Evolutionary conservation across 2,888 invertebrate genomes (phyloP), one percentile per base, ranked within the genome.

Genomic region (Dorcus hopei): DNA sequence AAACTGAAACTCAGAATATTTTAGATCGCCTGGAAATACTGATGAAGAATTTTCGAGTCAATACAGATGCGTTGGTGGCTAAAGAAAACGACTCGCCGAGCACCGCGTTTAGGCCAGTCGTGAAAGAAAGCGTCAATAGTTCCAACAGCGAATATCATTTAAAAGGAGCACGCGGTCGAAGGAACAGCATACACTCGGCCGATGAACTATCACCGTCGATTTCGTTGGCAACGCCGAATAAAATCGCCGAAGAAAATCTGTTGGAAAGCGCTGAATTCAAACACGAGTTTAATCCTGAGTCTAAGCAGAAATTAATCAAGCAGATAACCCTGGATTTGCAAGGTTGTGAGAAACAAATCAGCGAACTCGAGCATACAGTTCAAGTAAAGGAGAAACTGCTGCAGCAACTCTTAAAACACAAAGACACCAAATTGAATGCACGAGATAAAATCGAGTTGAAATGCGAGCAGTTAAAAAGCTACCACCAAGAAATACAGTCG

Each of bases 11-110:
- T 19, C 84, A 85, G 72, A 85, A 82, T 62, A 84, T 90, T 63
- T 81, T 86, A 61, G 90, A 90, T 62, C 89, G 88, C 73, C 78
- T 91, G 14, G 87, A 89, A 61, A 83, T 85, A 61, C 83, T 85
- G 51, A 89, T 91, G 85, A 86, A 85, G 57, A 86, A 85, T 68
- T 88, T 92, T 70, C 84, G 84, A 68, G 80, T 81, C 43, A 87
- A 87, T 72, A 91, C 90, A 64, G 90, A 92, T 75, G 81, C 82
- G 62, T 73, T 89, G 23, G 84, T 87, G 67, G 80, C 82, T 62
- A 82, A 83, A 39, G 62, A 62, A 45, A 74, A 72, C 66, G 59
- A 56, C 42, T 56, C 57, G 0, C 57, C 56, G 19, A 62, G 67
- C 33, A 61, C 61, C 45, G 52, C 49, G 33, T 60, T 59, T 33